Percentiles rank a stretch among this genome's conserved stretches.
These are phyloP conservation scores for Drosophila mayaguana DNA, from an alignment of 2,888 invertebrate species.

Conservation along the genomic window DNA sequence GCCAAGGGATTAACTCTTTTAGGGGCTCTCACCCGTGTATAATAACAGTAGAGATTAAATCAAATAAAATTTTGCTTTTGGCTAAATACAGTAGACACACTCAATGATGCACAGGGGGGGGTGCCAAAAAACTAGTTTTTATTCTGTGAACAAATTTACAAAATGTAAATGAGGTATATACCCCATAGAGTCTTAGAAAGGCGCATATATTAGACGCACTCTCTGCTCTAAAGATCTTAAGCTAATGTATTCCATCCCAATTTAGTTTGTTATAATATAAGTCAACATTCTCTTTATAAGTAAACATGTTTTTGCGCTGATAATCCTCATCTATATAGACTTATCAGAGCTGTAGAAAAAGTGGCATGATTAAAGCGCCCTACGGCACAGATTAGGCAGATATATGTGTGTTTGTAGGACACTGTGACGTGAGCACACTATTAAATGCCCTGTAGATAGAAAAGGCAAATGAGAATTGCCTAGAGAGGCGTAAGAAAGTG, in stretches of 20 bases:
- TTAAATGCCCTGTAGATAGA: too few species aligned
- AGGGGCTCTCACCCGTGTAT: background rate
- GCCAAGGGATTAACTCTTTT: background rate
- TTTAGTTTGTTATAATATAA: constrained; percentile 19
- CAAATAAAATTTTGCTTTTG: constrained; percentile 1
- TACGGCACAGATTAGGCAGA: constrained; percentile 10
- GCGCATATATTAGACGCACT: too few species aligned
- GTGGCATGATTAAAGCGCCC: constrained; percentile 26
- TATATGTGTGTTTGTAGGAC: background rate
- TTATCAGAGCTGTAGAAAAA: constrained; percentile 12
- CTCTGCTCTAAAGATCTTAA: background rate
- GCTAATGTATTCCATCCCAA: background rate
- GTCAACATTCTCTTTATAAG: constrained; percentile 19
- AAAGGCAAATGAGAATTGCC: background rate
- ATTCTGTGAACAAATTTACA: too few species aligned
- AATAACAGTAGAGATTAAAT: background rate
- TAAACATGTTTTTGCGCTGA: constrained; percentile 43
- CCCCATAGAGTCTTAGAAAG: too few species aligned
- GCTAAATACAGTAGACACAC: background rate
- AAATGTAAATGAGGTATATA: too few species aligned
- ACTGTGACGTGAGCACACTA: fast-evolving
- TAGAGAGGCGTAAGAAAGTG: background rate
- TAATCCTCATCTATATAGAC: constrained; percentile 25
- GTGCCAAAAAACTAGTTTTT: too few species aligned
- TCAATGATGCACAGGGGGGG: background rate